Base-by-base conservation (phyloP, 2,797 vertebrate genomes). In the Sparus aurata region DNA sequence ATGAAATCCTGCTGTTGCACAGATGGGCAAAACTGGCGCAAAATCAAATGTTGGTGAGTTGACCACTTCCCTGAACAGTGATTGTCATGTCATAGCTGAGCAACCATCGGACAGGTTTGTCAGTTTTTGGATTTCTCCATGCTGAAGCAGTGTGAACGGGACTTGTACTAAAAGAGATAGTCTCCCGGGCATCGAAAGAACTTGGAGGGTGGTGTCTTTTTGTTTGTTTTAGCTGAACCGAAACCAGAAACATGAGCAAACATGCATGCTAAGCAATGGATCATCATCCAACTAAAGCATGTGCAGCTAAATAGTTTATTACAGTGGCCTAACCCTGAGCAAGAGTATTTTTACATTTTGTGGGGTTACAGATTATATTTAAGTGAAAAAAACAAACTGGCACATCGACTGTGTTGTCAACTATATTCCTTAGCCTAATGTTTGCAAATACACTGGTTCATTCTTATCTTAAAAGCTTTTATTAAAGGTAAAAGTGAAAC, bases 1-100 rank as follows among this genome's bases (percentile, higher is more conserved):
- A 76, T 67, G 55, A 66, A 23, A 71, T 54, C 77, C 49, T 77
- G 60, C 64, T 63, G 68, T 73, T 12, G 46, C 38, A 18, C 55
- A 84, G 77, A 41, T 71, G 66, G 45, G 57, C 55, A 69, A 74
- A 73, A 15, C 49, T 74, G 85, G 46, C 47, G 2, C 52, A 27
- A 52, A 62, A 71, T 76, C 75, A 79, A 70, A 43, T 61, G 15
- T 18, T 65, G 50, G 62, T 49, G 68, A 79, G 77, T 20, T 25
- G n/a, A 74, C 52, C 64, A 50, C 18, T 18, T 66, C 30, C 20
- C 55, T 0, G 3, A 49, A 58, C 49, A 25, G 22, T 43, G 5
- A 41, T 10, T 22, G 50, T 58, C 38, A 52, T 27, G 43, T 55
- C 30, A 52, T 12, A 43, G 49, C 22, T 69, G 34, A 52, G 27